These are phyloP conservation scores for Dynastes grantii DNA, from an alignment of 2,888 invertebrate species.

Conservation along the genomic window DNA sequence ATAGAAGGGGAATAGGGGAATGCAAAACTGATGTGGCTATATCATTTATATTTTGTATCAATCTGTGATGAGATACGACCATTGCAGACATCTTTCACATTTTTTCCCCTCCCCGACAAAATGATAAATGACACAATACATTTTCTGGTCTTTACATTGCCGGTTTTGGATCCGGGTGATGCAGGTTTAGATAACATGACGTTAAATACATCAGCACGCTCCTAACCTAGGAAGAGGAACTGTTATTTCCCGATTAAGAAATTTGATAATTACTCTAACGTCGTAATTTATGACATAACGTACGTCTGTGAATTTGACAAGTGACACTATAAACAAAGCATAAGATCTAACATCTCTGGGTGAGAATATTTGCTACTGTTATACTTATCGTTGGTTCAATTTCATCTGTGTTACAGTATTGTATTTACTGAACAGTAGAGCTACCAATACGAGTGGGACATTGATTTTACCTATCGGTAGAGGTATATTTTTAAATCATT, in stretches of 20 bases:
- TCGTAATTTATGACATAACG: conserved; percentile 1
- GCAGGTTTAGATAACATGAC: conserved; percentile 49
- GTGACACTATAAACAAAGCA: too few relatives aligned
- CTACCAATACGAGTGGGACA: background rate
- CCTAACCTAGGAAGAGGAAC: conserved; percentile 10
- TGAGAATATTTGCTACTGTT: background rate
- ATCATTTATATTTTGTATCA: conserved; percentile 67
- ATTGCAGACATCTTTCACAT: conserved; percentile 63
- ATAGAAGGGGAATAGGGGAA: conserved; percentile 62
- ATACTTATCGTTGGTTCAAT: background rate
- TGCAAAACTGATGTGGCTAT: conserved; percentile 64
- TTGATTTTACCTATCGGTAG: too few relatives aligned
- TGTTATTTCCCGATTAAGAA: conserved; percentile 27
- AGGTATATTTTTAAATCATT: too few relatives aligned
- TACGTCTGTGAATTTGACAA: background rate
- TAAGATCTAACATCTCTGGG: too few relatives aligned
- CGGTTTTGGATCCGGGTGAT: conserved; percentile 31
- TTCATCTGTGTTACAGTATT: background rate
- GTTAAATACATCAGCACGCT: conserved; percentile 45
- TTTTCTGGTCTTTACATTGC: conserved; percentile 54
- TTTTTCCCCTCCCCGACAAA: conserved; percentile 56
- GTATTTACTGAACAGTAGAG: background rate
- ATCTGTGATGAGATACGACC: conserved; percentile 65
- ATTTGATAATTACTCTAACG: conserved; percentile 10
- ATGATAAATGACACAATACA: conserved; percentile 63